phyloP scores from a whole-genome alignment of 2,797 vertebrate genomes.

The Mionectes olivaceus region DNA sequence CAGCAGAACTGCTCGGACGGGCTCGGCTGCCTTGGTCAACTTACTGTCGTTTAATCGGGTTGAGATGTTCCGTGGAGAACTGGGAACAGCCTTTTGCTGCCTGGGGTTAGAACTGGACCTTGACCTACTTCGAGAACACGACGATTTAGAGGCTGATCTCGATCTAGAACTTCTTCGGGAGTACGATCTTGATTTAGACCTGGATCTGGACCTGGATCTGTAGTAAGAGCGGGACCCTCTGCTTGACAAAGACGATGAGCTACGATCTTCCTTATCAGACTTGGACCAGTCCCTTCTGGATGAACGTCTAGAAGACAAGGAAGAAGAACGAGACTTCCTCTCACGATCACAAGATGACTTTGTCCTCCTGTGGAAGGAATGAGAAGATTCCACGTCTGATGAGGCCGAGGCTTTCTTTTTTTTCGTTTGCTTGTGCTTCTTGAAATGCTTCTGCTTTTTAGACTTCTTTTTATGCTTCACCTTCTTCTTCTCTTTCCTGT shows the following conservation, averaged over 20 bases:
- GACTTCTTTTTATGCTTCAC: constrained; percentile 92
- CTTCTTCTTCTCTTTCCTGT: constrained; percentile 91
- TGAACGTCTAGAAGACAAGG: constrained; percentile 77
- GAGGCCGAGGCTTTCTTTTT: constrained; percentile 67
- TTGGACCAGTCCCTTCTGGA: constrained; percentile 82
- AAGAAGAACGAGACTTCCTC: constrained; percentile 83
- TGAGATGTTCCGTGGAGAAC: constrained; percentile 75
- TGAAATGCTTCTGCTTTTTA: constrained; percentile 90
- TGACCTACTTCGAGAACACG: constrained; percentile 73
- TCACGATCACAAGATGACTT: constrained; percentile 75
- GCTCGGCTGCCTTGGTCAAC: constrained; percentile 74
- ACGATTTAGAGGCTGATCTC: constrained; percentile 64
- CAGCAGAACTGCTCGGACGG: constrained; percentile 66
- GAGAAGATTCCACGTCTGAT: constrained; percentile 80
- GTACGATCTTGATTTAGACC: constrained; percentile 79
- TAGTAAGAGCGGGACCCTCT: constrained; percentile 84
- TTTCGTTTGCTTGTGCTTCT: constrained; percentile 83
- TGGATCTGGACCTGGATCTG: constrained; percentile 83
- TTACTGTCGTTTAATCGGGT: constrained; percentile 75
- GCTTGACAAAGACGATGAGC: constrained; percentile 80
- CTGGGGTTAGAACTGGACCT: constrained; percentile 79
- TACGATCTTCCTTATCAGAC: constrained; percentile 78
- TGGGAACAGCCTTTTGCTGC: constrained; percentile 71
- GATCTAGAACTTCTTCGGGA: constrained; percentile 77
- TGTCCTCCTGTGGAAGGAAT: constrained; percentile 77